Base-by-base conservation (phyloP, 2,888 invertebrate genomes). In the Tineola bisselliella region DNA sequence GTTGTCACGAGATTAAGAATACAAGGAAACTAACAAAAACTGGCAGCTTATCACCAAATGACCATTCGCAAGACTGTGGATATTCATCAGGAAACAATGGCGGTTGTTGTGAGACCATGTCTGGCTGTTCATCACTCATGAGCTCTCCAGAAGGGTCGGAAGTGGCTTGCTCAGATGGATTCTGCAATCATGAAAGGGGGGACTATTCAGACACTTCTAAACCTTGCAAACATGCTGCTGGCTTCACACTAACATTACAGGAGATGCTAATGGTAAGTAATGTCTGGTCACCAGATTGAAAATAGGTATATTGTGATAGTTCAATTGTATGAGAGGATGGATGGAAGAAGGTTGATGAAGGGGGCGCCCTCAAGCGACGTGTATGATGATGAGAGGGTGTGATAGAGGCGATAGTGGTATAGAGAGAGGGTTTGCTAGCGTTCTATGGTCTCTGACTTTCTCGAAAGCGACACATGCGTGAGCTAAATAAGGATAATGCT, bases 141-240 rank as follows among this genome's bases (percentile, higher is more conserved):
- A 95, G 94, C 74, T 94, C 95, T 3, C 94, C 95, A 0, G 96
- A 96, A 72, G 95, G 96, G 31, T 96, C 96, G 0, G 96, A 96
- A 73, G 91, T 96, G 61, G 95, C 94, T 0, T 97, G 95, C 79
- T 94, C 93, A 0, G 96, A 96, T 73, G 93, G 93, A 48, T 93
- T 94, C 74, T 96, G 96, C 79, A 94, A 93, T 74, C 92, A 92
- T 68, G 93, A 93, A 65, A 72, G 86, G 69, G 87, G 89, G 68
- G 81, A 86, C 70, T 84, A 86, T 68, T 72, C 75, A 69, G 86
- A 87, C 65, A 67, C 75, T 65, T 67, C 73, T 63, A 84, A 86
- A 71, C 76, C 68, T 63, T 81, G 84, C 64, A 86, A 84, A 69
- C 69, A 74, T 64, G 69, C 77, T 66, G 71, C 80, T 63, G 86